phyloP scores from a whole-genome alignment of 2,797 vertebrate species.

The Schizothorax lantsangensis region DNA sequence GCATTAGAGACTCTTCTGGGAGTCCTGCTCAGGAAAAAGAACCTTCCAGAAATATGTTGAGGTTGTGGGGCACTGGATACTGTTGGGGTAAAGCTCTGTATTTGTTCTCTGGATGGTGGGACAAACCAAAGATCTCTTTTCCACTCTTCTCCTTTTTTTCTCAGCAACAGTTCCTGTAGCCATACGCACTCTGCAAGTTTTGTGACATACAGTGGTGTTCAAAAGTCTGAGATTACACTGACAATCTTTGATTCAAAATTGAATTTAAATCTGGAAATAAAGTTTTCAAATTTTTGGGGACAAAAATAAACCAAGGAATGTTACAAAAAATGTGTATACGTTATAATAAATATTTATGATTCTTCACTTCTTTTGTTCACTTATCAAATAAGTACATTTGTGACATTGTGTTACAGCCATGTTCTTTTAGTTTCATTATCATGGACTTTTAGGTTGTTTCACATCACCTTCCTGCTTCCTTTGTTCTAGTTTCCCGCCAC shows the following conservation, averaged over 20 bases:
- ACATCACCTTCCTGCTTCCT: neutral
- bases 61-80: conserved; percentile 45
- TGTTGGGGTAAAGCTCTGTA: conserved; percentile 34
- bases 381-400: neutral
- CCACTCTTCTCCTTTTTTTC: neutral
- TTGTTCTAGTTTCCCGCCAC: neutral
- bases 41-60: conserved; percentile 50
- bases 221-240: neutral
- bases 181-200: neutral
- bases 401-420: neutral
- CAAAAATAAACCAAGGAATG: neutral
- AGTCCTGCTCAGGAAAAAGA: conserved; percentile 47
- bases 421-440: neutral
- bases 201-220: neutral
- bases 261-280: neutral
- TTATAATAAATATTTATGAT: neutral
- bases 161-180: conserved; percentile 6
- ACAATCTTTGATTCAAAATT: neutral
- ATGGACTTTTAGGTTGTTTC: neutral
- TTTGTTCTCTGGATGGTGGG: conserved; percentile 27
- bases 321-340: neutral
- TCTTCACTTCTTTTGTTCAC: neutral
- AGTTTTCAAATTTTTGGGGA: too few species aligned
- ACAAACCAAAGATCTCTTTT: conserved; percentile 7
- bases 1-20: conserved; percentile 67